phyloP scores from a whole-genome alignment of 2,888 invertebrate genomes.

The Acrobasis consociella region DNA sequence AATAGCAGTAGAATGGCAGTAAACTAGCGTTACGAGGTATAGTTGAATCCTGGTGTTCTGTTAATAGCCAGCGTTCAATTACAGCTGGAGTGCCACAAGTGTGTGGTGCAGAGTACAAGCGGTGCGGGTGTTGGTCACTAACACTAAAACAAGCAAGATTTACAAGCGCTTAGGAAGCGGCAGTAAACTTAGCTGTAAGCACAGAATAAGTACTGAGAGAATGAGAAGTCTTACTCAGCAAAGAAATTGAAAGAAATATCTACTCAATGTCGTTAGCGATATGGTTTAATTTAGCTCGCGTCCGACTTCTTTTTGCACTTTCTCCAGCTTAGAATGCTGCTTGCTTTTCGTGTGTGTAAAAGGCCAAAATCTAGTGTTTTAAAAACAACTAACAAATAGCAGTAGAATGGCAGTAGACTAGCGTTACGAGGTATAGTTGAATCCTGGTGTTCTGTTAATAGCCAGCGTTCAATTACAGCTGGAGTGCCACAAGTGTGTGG shows the following conservation, averaged over 20 bases:
- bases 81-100: slow-evolving; percentile 44
- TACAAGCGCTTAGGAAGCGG: too few relatives aligned
- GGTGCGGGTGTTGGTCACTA: neutral
- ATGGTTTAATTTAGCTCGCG: too few relatives aligned
- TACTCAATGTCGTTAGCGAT: too few relatives aligned
- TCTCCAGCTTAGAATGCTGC: too few relatives aligned
- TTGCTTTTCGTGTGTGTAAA: too few relatives aligned
- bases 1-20: neutral
- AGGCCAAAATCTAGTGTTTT: too few relatives aligned
- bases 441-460: slow-evolving; percentile 32
- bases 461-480: slow-evolving; percentile 50
- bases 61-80: slow-evolving; percentile 49
- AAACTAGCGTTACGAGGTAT: slow-evolving; percentile 22
- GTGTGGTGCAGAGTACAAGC: slow-evolving; percentile 34
- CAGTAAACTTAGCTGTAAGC: too few relatives aligned
- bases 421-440: slow-evolving; percentile 23
- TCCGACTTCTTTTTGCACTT: too few relatives aligned
- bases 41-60: slow-evolving; percentile 27
- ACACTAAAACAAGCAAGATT: too few relatives aligned
- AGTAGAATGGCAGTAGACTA: slow-evolving; percentile 14
- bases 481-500: slow-evolving; percentile 41
- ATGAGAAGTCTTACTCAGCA: too few relatives aligned
- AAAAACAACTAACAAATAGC: neutral
- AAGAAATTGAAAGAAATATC: too few relatives aligned
- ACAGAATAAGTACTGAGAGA: too few relatives aligned